Base-by-base conservation (phyloP, 1,140 invertebrate genomes). In the Hesperophylax magnus region DNA sequence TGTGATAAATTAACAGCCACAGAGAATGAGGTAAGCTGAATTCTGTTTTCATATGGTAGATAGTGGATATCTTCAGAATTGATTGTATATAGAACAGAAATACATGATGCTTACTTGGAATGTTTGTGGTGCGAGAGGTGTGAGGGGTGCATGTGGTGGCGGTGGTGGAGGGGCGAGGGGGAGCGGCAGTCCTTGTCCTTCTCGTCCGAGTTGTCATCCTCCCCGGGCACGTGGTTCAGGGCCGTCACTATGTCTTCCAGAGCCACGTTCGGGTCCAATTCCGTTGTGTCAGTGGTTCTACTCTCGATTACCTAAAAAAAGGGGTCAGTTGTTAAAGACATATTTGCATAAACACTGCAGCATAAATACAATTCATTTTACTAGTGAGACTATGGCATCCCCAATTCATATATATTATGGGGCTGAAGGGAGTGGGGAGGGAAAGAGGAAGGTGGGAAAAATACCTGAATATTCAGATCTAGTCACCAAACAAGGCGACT, bases 181-280 rank as follows among this genome's bases (percentile, higher is more conserved):
- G 83, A 85, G 65, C 85, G 86, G 69, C 87, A 86, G 3, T 86
- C 86, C 75, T 85, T 88, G 58, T 85, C 85, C 74, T 85, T 76
- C 61, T 85, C 85, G 15, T 86, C 88, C 88, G 24, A 82, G 9
- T n/a, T 34, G 27, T 76, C 60, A 4, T 76, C 72, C 24, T 86
- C 87, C 14, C 86, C 85, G 22, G 87, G 86, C 69, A 76, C 56
- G 20, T 90, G 89, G 84, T 93, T 93, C 4, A 94, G 84, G 8
- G 89, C 93, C 0, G 90, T 89, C 0, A 93, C 91, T 3, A 94
- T 90, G 86, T 94, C 92, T 82, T 93, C 92, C 4, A 94, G 92
- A 0, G 92, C 90, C 1, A 93, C 92, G 83, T 93, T 92, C 0
- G 91, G 90, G 86, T 93, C 92, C 2, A 93, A 88, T 61, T 89